These are phyloP conservation scores for Epirrhoe tristata DNA, from an alignment of 2,888 invertebrate genomes.

Conservation along the genomic window DNA sequence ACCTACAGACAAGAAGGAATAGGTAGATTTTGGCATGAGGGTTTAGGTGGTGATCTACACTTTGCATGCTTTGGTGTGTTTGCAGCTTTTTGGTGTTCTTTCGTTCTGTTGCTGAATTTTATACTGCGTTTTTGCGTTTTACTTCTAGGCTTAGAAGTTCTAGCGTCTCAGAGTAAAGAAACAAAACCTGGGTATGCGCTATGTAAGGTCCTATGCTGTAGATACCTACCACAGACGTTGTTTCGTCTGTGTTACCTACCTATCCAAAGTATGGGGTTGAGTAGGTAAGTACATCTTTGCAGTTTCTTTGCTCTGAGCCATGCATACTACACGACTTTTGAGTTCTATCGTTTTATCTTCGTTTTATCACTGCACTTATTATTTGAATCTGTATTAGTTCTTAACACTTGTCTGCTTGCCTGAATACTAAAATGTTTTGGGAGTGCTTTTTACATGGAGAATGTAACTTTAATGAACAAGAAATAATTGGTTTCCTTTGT, in stretches of 20 bases:
- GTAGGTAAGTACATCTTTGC: neutral
- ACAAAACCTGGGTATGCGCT: neutral
- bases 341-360: neutral
- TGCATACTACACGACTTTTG: neutral
- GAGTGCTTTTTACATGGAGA: neutral
- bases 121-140: slow-evolving; percentile 1
- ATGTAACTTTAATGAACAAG: neutral
- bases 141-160: too few species aligned
- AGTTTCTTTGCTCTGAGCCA: neutral
- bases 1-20: slow-evolving; percentile 68
- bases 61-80: slow-evolving; percentile 24
- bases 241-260: too few species aligned
- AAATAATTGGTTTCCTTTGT: slow-evolving; percentile 9
- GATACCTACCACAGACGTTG: neutral
- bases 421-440: neutral
- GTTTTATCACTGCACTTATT: neutral
- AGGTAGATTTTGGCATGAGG: slow-evolving; percentile 61
- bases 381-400: neutral
- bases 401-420: neutral
- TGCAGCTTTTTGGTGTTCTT: slow-evolving; percentile 11
- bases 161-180: neutral
- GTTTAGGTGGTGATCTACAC: slow-evolving; percentile 37
- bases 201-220: neutral
- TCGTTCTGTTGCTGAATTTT: slow-evolving; percentile 1
- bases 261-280: neutral